These are phyloP conservation scores for Podarcis lilfordi DNA, from an alignment of 2,797 vertebrate genomes.

Conservation along the genomic window DNA sequence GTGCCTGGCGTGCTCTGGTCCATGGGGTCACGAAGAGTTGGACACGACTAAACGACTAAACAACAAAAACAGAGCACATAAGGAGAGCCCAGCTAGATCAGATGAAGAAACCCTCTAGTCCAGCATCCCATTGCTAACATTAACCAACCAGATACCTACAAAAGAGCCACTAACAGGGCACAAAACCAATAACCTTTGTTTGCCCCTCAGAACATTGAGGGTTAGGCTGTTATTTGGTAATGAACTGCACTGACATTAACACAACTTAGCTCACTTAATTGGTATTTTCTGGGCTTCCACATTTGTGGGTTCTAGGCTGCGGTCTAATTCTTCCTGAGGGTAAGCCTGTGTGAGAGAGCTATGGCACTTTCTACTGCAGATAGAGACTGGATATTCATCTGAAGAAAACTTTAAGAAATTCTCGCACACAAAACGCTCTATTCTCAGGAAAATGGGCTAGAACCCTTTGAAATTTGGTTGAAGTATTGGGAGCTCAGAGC, in stretches of 20 bases:
- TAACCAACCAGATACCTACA: background rate
- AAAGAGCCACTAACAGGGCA: background rate
- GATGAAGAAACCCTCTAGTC: background rate
- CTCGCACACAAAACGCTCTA: background rate
- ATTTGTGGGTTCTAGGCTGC: background rate
- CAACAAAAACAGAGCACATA: background rate
- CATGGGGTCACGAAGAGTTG: too few relatives aligned
- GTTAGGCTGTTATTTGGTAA: background rate
- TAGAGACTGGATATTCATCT: background rate
- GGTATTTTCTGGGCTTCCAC: background rate
- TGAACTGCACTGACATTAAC: background rate
- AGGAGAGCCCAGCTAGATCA: background rate
- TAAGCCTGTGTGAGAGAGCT: background rate
- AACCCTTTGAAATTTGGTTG: too few relatives aligned
- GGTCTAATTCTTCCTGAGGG: background rate
- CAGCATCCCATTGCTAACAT: background rate
- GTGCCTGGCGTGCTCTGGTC: too few relatives aligned
- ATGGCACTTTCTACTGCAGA: background rate
- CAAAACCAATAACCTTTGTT: background rate
- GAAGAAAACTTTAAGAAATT: background rate
- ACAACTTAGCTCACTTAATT: background rate
- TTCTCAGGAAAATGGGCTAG: conserved; percentile 6
- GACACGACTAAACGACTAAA: too few relatives aligned
- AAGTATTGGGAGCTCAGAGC: too few relatives aligned
- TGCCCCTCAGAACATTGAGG: background rate